phyloP scores from a whole-genome alignment of 2,888 invertebrate species.

The Unio delphinus region DNA sequence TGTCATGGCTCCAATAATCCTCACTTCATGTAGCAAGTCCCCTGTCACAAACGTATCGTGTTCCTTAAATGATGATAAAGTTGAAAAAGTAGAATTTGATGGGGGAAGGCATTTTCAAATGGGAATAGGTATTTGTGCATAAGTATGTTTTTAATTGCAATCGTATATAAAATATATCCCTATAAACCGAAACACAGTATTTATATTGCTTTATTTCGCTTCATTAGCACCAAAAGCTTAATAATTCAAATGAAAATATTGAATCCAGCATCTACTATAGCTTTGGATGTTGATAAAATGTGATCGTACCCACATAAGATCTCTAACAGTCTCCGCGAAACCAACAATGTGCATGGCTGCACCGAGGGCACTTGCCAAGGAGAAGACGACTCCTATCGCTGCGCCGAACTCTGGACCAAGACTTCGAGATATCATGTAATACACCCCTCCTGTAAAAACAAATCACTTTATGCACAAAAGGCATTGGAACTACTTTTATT shows the following conservation, averaged over 20 bases:
- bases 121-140: neutral
- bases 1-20: conserved; percentile 87
- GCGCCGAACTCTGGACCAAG: conserved; percentile 98
- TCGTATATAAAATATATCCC: too few species aligned
- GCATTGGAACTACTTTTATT: too few species aligned
- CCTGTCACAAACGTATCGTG: conserved; percentile 48
- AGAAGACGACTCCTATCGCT: conserved; percentile 94
- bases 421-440: conserved; percentile 96
- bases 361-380: conserved; percentile 96
- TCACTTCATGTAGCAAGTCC: conserved; percentile 78
- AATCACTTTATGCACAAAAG: neutral
- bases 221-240: too few species aligned
- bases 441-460: conserved; percentile 84
- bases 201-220: too few species aligned
- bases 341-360: conserved; percentile 98
- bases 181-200: too few species aligned
- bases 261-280: too few species aligned
- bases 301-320: conserved; percentile 67
- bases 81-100: neutral
- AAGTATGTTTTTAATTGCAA: too few species aligned
- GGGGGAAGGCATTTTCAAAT: neutral
- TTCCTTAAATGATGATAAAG: conserved; percentile 32
- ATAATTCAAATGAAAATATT: too few species aligned
- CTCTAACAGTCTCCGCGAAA: conserved; percentile 89
- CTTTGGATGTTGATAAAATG: too few species aligned